Conservation (phyloP, 92 coral and sea anemone genomes). For the Pocillopora meandrina region DNA sequence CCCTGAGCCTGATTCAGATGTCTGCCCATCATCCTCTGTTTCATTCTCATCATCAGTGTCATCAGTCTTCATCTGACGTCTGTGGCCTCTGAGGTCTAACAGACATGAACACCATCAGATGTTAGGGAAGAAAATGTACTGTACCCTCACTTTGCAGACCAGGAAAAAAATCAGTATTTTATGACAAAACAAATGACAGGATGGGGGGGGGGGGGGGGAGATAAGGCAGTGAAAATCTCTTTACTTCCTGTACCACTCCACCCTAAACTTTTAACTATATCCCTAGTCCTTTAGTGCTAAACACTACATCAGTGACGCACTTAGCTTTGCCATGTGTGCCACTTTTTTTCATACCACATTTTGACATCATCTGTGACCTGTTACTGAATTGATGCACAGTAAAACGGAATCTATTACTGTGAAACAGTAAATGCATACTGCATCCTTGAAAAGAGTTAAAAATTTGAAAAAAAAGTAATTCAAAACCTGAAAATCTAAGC, state of each 20-base stretch:
- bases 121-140: background rate
- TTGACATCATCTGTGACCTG: no score
- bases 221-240: no score
- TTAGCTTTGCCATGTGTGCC: no score
- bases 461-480: background rate
- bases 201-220: background rate
- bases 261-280: background rate
- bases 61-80: background rate
- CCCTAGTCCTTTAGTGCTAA: background rate
- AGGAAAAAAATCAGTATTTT: background rate
- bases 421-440: background rate
- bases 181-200: background rate
- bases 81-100: conserved; percentile 25
- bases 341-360: no score
- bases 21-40: background rate
- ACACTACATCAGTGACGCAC: no score
- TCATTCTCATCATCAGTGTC: conserved; percentile 57
- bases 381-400: no score
- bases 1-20: background rate
- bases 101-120: background rate
- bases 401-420: no score
- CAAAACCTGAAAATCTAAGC: conserved; percentile 82
- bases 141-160: background rate
- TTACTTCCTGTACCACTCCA: no score
- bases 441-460: background rate